Evolutionary conservation across 2,113 vertebrate species (phyloP).

Genomic region (Rhinoptilus africanus): DNA sequence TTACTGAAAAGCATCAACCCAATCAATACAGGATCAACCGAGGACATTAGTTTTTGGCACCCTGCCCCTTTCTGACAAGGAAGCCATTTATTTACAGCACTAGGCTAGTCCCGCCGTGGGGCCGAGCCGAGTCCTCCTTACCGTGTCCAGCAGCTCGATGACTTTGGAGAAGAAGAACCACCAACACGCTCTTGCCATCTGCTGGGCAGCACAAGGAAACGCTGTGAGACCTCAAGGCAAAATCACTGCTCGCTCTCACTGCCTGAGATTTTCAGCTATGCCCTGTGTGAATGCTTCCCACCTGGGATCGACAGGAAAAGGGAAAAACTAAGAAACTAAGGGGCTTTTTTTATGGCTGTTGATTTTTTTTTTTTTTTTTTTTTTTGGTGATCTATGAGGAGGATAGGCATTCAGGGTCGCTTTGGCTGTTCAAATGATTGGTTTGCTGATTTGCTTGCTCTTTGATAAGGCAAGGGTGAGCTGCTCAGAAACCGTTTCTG

Average conservation of each 20-base stretch:
- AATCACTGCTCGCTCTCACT: background rate
- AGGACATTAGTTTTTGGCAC: background rate
- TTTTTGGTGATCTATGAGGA: background rate
- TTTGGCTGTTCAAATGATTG: background rate
- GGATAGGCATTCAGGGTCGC: background rate
- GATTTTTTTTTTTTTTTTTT: background rate
- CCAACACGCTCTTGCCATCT: conserved; percentile 86
- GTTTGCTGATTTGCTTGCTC: background rate
- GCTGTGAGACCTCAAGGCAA: background rate
- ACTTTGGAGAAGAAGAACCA: conserved; percentile 82
- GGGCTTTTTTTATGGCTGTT: background rate
- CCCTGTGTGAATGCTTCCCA: background rate
- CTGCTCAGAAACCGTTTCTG: background rate
- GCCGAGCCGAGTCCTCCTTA: background rate
- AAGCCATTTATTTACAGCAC: background rate
- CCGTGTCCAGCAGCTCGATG: conserved; percentile 73
- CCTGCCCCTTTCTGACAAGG: background rate
- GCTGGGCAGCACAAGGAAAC: conserved; percentile 30
- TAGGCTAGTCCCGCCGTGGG: background rate
- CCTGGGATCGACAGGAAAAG: background rate
- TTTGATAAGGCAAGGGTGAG: background rate
- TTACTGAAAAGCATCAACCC: background rate
- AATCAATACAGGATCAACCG: background rate
- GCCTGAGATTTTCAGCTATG: background rate
- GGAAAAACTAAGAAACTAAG: background rate